A percentile compares a stretch with the other conserved stretches of the same genome.
Conservation (phyloP, 2,113 vertebrate species). For the Tylochromis polylepis region DNA sequence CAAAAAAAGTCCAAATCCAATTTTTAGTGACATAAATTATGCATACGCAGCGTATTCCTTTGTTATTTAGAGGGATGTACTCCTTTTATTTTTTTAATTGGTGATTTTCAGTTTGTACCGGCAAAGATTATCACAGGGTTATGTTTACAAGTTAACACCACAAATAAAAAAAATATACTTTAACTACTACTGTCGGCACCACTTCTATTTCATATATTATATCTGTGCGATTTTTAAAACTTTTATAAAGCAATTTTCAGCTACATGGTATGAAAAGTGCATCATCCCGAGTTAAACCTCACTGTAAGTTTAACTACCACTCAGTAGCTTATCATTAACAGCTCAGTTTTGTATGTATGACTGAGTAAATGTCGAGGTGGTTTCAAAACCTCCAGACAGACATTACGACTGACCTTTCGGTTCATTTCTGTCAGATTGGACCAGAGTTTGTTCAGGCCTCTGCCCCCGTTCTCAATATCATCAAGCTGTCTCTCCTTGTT, state of each 20-base stretch:
- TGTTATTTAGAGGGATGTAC: too few relatives aligned
- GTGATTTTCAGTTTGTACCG: too few relatives aligned
- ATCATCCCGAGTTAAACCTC: neutral
- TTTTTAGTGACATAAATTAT: too few relatives aligned
- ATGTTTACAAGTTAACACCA: neutral
- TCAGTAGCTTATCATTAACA: neutral
- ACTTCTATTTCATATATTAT: neutral
- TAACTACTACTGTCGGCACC: neutral
- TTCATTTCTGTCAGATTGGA: slow-evolving; percentile 91
- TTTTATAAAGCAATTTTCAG: neutral
- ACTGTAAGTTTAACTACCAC: neutral
- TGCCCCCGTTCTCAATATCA: slow-evolving; percentile 84
- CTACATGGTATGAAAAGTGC: neutral
- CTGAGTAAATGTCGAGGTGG: neutral
- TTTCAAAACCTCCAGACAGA: neutral
- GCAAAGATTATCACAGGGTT: too few relatives aligned
- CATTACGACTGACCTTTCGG: slow-evolving; percentile 79
- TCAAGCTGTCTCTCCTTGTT: slow-evolving; percentile 82
- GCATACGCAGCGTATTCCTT: too few relatives aligned
- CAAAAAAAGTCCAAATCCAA: too few relatives aligned
- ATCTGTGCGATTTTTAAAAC: neutral
- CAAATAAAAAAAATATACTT: neutral
- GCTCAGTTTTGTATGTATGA: neutral
- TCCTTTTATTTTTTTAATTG: too few relatives aligned
- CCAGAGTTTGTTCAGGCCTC: slow-evolving; percentile 86